Evolutionary conservation across 2,113 vertebrate species (phyloP), one percentile per base, ranked within the genome.

Genomic region (Periophthalmodon schlosseri): DNA sequence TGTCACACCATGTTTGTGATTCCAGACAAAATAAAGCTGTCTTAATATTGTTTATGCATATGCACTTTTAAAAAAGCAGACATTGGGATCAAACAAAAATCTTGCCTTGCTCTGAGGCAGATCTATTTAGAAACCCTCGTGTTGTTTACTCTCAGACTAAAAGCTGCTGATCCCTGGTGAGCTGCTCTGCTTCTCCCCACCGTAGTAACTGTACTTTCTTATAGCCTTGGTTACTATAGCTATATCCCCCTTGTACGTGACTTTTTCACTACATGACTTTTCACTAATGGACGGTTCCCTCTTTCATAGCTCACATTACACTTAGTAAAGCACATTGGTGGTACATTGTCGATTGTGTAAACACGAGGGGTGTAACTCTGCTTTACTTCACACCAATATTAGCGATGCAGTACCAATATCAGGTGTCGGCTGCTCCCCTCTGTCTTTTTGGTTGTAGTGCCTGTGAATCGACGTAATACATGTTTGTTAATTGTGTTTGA

Each of bases 1-100:
- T 88, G 88, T 88, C 91, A 86, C 87, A 86, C 80, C 78, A 79
- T 68, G 79, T 90, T 88, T 87, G 54, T 80, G 44, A 65, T 75
- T 12, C 15, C 68, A 80, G 73, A 86, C 69, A 70, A 69, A 76
- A 77, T 12, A 60, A 74, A 76, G 57, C n/a, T 4, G 14, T n/a
- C 24, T 44, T 63, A 28, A 3, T 18, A 60, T 24, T 54, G 14
- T 78, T 44, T 50, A 54, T 68, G 58, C 61, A 13, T 34, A n/a
- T 65, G 23, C 61, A 54, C 73, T 28, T 70, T 58, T 68, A 76
- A 52, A 28, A n/a, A 75, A 74, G 23, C 21, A 33, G 24, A 60
- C 63, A 78, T 74, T 72, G 8, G 72, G 61, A 71, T 52, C 1
- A 49, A 68, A 0, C 64, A 9, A 56, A 73, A 71, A 8, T 47